Base-by-base conservation (phyloP, 2,888 invertebrate species). In the Thera britannica region DNA sequence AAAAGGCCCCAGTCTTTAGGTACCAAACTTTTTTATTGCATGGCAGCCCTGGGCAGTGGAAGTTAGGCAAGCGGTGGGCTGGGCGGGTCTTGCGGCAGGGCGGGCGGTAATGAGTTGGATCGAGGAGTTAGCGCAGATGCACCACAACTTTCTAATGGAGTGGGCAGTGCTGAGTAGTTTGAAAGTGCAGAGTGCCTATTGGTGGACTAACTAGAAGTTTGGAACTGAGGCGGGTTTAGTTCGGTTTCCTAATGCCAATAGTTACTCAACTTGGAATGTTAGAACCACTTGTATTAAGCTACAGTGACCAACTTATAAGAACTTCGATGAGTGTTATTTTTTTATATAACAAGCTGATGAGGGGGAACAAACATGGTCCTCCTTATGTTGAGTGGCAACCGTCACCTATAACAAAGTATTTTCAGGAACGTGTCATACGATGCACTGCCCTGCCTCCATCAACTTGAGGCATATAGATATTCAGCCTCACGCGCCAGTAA, bases 11-110 rank as follows among this genome's bases (percentile, higher is more conserved):
- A 38, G 12, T 58, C 48, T 59, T 62, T 54, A 73, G 71, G 64
- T 62, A 51, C 9, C 48, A 49, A n/a, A 62, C 55, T 65, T 68
- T 63, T 64, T 69, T 49, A 56, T 59, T 59, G 51, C 46, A 54
- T 66, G 77, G 60, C 79, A 80, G 57, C 83, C 83, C 83, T 84
- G 66, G 52, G 52, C 8, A 46, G 44, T 75, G 77, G 80, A 88
- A 89, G 89, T 89, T 89, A 84, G 86, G 81, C 80, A 80, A 80
- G 82, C 80, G 85, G 83, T 76, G 77, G 77, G 75, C 79, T 77
- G 88, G 89, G 89, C 89, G 89, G 89, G 89, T 87, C 91, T 90
- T 91, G 87, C 73, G 90, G 74, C 80, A 77, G 77, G 79, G 78
- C 81, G 80, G 80, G 78, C 82, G 82, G 87, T 90, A 91, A 91